Conservation (phyloP, 2,888 invertebrate species). For the Nemoura dubitans region DNA sequence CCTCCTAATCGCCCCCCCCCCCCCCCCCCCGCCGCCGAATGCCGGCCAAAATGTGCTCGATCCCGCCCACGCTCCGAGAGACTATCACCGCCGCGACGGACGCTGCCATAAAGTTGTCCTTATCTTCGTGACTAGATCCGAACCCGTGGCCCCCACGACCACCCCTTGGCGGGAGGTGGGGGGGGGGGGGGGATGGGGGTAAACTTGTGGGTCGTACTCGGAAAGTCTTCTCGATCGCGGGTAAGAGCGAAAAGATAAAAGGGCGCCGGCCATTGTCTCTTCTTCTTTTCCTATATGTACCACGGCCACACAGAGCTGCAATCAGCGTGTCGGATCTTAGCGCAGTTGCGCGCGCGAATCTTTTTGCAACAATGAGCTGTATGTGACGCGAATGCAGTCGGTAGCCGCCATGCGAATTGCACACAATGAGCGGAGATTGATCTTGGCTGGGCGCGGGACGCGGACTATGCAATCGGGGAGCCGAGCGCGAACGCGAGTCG, state of each 20-base stretch:
- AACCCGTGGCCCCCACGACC: background rate
- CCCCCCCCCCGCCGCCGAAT: no score
- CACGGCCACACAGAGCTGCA: no score
- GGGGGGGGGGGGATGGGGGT: no score
- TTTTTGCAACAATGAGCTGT: background rate
- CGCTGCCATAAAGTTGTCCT: background rate
- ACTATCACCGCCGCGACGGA: background rate
- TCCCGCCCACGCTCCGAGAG: background rate
- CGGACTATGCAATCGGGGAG: no score
- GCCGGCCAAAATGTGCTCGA: no score
- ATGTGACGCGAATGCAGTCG: background rate
- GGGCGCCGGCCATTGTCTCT: background rate
- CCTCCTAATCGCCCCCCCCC: background rate
- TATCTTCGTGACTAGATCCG: background rate
- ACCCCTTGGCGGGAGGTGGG: no score
- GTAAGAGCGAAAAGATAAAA: background rate
- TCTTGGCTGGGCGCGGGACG: background rate
- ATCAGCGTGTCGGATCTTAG: background rate
- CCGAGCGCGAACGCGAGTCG: background rate
- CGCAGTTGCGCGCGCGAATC: background rate
- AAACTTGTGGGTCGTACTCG: background rate
- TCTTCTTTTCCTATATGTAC: background rate
- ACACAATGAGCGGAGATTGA: background rate
- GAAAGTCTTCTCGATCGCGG: background rate
- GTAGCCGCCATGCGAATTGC: background rate